A percentile compares a stretch with the other conserved stretches of the same genome.
Conservation (phyloP, 2,797 vertebrate species). For the Pyrocephalus nanus region DNA sequence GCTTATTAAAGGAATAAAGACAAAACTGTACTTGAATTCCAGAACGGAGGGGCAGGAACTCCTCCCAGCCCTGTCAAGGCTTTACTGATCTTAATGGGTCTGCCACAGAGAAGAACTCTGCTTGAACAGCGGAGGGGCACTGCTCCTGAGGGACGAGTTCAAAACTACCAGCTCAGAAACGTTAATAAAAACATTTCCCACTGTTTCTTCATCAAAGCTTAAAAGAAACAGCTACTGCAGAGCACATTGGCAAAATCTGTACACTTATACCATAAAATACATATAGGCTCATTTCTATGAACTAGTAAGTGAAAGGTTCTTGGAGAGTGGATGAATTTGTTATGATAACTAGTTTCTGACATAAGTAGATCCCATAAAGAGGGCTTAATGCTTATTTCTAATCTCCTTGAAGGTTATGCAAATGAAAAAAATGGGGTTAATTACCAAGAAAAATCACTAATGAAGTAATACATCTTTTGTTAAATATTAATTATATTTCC, state of each 20-base stretch:
- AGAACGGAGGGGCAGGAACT: conserved; percentile 4
- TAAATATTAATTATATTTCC: conserved; percentile 49
- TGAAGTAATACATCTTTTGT: conserved; percentile 37
- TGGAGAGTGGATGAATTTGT: background rate
- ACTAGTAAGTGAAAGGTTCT: background rate
- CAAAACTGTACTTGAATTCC: background rate
- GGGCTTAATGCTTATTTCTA: conserved; percentile 21
- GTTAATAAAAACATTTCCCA: conserved; percentile 27
- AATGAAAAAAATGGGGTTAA: conserved; percentile 28
- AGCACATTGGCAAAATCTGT: background rate
- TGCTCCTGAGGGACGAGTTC: conserved; percentile 8
- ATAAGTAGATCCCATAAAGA: background rate
- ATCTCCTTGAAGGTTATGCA: conserved; percentile 21
- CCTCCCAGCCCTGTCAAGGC: background rate
- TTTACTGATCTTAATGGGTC: conserved; percentile 36
- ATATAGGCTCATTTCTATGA: background rate
- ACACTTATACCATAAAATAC: background rate
- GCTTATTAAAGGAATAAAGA: conserved; percentile 17
- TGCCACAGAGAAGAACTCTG: conserved; percentile 31
- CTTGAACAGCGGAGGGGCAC: background rate
- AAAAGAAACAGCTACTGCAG: background rate
- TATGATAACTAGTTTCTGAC: background rate
- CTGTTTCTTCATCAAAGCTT: conserved; percentile 18
- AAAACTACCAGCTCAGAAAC: conserved; percentile 21
- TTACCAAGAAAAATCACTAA: conserved; percentile 3